Conservation (phyloP, 1,140 invertebrate genomes). For the Brachionus manjavacas region DNA sequence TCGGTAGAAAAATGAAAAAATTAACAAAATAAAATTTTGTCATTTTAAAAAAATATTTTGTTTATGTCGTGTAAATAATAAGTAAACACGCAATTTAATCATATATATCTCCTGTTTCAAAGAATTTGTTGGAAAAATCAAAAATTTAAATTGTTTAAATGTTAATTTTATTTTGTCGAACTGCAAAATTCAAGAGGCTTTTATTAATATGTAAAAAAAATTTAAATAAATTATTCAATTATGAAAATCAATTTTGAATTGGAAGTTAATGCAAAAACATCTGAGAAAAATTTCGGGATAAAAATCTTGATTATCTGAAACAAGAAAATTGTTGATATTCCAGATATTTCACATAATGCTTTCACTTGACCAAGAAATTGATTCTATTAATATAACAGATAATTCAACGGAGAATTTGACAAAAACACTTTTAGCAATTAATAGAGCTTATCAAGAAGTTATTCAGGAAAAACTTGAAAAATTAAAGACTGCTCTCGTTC, state of each 20-base stretch:
- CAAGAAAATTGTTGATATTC: not conserved
- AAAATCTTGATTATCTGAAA: not conserved
- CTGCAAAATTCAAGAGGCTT: not conserved
- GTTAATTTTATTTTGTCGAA: no score
- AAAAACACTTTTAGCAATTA: slow-evolving; percentile 9
- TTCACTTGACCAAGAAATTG: not conserved
- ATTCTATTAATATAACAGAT: not conserved
- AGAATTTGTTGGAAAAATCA: no score
- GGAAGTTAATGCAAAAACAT: not conserved
- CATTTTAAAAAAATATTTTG: no score
- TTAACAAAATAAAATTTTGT: no score
- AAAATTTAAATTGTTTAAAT: no score
- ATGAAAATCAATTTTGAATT: not conserved
- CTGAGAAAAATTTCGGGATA: not conserved
- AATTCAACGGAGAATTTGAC: not conserved
- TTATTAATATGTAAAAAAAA: not conserved
- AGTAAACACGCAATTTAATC: no score
- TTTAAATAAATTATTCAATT: not conserved
- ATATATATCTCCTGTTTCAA: no score
- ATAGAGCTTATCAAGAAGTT: slow-evolving; percentile 40
- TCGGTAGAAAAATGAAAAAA: no score
- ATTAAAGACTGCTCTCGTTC: not conserved
- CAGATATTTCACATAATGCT: not conserved
- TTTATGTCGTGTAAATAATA: no score
- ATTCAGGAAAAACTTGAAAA: slow-evolving; percentile 9